Percentiles rank a stretch among this genome's conserved stretches.
Evolutionary conservation across 2,113 vertebrate species (phyloP).

Genomic region (Indicator indicator): DNA sequence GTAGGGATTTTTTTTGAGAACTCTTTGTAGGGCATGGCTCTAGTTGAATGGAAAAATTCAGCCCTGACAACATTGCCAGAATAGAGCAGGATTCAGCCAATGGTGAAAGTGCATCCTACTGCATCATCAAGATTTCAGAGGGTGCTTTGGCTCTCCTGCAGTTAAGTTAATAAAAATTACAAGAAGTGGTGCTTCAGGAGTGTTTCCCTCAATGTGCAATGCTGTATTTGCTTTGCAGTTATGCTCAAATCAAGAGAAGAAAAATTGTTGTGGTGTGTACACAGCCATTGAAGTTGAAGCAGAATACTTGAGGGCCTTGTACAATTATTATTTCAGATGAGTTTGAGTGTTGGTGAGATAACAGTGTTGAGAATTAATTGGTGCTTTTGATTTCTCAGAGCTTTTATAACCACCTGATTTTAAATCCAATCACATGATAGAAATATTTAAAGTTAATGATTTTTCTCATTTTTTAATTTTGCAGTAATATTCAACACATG

Average conservation of each 20-base stretch:
- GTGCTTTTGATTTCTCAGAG: neutral
- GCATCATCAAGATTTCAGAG: neutral
- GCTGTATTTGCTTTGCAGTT: neutral
- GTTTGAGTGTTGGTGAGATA: neutral
- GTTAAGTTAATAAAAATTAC: neutral
- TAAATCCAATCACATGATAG: neutral
- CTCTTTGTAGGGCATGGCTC: neutral
- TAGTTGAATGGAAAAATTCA: neutral
- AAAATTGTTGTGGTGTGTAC: neutral
- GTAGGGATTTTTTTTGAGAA: too few relatives aligned
- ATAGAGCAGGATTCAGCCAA: neutral
- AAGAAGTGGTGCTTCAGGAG: neutral
- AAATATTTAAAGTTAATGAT: neutral
- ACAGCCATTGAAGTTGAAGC: neutral
- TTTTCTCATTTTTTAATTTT: slow-evolving; percentile 14
- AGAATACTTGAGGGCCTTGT: neutral
- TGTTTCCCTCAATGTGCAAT: neutral
- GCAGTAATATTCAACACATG: slow-evolving; percentile 94
- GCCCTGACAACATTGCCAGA: neutral
- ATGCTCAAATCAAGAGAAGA: neutral
- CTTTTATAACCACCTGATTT: neutral
- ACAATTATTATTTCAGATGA: neutral
- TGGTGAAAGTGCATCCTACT: neutral
- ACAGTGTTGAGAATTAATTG: neutral
- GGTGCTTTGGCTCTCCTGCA: neutral